Evolutionary conservation across 2,797 vertebrate species (phyloP).

Genomic region (Melanotaenia maccullochi): DNA sequence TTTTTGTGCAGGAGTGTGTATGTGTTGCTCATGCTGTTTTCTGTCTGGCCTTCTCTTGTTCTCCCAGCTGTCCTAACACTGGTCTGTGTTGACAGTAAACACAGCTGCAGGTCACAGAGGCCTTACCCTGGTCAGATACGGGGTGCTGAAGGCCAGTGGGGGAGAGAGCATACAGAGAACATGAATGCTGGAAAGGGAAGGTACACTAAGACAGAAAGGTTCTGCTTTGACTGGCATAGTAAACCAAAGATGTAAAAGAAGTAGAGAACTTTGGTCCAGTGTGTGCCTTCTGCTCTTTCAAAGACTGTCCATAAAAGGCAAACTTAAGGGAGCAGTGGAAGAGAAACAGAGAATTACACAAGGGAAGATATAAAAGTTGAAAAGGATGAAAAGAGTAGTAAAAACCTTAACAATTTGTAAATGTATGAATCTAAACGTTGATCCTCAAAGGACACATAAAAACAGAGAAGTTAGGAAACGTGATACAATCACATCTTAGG

Average conservation of each 20-base stretch:
- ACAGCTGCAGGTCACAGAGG: slow-evolving; percentile 87
- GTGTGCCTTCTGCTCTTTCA: slow-evolving; percentile 25
- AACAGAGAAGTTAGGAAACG: neutral
- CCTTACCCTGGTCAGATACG: slow-evolving; percentile 76
- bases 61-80: slow-evolving; percentile 87
- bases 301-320: neutral
- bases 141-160: slow-evolving; percentile 70
- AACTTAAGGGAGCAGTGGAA: neutral
- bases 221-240: slow-evolving; percentile 11
- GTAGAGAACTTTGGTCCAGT: slow-evolving; percentile 17
- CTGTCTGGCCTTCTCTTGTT: slow-evolving; percentile 82
- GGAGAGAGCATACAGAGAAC: slow-evolving; percentile 53
- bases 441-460: neutral
- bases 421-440: neutral
- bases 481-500: neutral
- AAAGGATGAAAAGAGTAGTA: neutral
- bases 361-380: slow-evolving; percentile 4
- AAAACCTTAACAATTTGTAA: slow-evolving; percentile 3
- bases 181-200: slow-evolving; percentile 46
- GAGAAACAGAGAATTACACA: neutral
- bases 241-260: slow-evolving; percentile 10
- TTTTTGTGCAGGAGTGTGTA: slow-evolving; percentile 27
- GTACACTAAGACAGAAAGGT: slow-evolving; percentile 26
- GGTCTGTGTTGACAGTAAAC: slow-evolving; percentile 86
- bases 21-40: slow-evolving; percentile 64